These are phyloP conservation scores for Tragelaphus imberbis DNA, from an alignment of 2,113 vertebrate species.

Conservation along the genomic window DNA sequence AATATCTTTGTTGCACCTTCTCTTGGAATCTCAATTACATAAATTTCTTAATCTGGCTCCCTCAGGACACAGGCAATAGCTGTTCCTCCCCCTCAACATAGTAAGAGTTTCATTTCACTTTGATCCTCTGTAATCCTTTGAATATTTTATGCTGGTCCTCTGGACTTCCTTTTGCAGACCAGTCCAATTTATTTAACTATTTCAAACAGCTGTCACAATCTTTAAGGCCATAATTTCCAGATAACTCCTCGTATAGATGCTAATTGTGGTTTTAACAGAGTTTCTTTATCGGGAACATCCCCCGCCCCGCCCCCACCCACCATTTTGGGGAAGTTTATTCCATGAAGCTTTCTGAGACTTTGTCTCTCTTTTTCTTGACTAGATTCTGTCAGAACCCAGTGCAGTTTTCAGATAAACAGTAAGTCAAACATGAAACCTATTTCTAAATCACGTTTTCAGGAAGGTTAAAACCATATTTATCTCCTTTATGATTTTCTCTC, in stretches of 20 bases:
- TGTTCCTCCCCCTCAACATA: background rate
- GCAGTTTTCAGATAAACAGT: background rate
- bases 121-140: background rate
- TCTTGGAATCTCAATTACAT: background rate
- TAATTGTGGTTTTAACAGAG: background rate
- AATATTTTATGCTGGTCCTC: background rate
- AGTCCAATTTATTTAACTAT: background rate
- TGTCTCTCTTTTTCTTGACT: background rate
- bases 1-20: background rate
- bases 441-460: background rate
- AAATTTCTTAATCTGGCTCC: background rate
- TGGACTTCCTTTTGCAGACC: background rate
- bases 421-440: background rate
- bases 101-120: background rate
- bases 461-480: background rate
- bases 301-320: accelerated
- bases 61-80: background rate
- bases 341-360: background rate
- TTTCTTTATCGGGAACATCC: background rate
- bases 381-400: background rate
- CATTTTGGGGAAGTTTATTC: background rate
- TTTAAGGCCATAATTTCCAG: background rate
- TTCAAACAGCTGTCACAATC: background rate
- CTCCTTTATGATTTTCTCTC: background rate
- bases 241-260: background rate